Conservation (phyloP, 1,140 invertebrate species). For the Mya arenaria region DNA sequence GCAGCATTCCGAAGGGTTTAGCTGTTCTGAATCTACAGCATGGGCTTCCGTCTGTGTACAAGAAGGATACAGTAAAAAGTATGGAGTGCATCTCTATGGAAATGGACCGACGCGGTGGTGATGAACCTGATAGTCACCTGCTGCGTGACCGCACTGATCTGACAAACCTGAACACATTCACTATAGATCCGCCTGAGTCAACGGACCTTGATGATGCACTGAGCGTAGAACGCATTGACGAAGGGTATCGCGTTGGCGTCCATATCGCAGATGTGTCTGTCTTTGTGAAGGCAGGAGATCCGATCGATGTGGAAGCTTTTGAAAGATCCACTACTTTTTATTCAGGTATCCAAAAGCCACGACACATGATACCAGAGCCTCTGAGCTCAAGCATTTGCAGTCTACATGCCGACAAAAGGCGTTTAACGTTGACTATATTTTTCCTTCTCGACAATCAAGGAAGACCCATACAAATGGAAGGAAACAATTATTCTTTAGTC, state of each 20-base stretch:
- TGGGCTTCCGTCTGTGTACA: conserved; percentile 43
- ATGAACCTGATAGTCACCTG: conserved; percentile 81
- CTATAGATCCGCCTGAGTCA: conserved; percentile 98
- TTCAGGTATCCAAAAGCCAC: conserved; percentile 59
- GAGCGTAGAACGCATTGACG: conserved; percentile 82
- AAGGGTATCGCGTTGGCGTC: conserved; percentile 62
- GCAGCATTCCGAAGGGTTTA: conserved; percentile 21
- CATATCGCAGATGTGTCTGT: conserved; percentile 77
- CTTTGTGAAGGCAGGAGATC: conserved; percentile 61
- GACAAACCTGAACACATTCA: conserved; percentile 84
- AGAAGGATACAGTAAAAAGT: conserved; percentile 10
- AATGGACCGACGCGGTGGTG: neutral
- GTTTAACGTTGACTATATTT: conserved; percentile 66
- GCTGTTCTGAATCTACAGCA: conserved; percentile 36
- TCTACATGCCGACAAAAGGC: conserved; percentile 70
- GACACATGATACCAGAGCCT: conserved; percentile 78
- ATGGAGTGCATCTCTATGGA: conserved; percentile 6
- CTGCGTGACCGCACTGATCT: conserved; percentile 86
- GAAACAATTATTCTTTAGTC: neutral
- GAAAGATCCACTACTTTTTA: conserved; percentile 71
- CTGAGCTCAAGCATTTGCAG: conserved; percentile 79
- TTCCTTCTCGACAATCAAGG: conserved; percentile 59
- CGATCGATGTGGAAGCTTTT: conserved; percentile 71
- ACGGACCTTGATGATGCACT: conserved; percentile 99
- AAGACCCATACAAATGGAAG: conserved; percentile 23